phyloP scores from a whole-genome alignment of 2,113 vertebrate genomes.

The Artemisiospiza belli region DNA sequence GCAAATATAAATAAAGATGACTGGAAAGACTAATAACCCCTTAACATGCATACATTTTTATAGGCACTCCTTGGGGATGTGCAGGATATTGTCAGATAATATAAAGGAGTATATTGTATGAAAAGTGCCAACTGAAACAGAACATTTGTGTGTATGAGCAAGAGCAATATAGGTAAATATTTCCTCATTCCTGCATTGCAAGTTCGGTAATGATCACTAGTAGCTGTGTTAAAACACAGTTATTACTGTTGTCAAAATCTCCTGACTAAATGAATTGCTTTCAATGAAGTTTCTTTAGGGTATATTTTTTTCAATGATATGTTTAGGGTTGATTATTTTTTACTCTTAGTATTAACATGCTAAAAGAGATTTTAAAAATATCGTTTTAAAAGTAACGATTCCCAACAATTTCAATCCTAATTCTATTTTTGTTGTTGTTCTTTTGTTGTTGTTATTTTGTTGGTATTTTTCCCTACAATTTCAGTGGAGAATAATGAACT shows the following conservation, averaged over 20 bases:
- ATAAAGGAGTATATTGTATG: background rate
- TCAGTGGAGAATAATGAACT: background rate
- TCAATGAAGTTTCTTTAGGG: background rate
- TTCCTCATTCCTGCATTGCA: background rate
- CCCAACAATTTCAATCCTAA: background rate
- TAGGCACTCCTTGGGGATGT: background rate
- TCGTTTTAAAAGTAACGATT: accelerated
- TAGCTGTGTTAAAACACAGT: background rate
- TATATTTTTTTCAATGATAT: background rate
- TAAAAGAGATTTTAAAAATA: background rate
- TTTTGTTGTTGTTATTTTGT: background rate
- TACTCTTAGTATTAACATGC: background rate
- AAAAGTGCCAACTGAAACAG: background rate
- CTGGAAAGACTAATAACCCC: background rate
- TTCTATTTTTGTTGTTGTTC: background rate
- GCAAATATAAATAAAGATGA: background rate
- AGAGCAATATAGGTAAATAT: background rate
- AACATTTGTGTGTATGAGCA: background rate
- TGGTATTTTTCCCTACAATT: background rate
- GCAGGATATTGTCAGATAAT: background rate
- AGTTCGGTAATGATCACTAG: background rate
- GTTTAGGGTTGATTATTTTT: background rate
- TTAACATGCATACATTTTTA: background rate
- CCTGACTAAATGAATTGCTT: background rate
- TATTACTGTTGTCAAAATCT: background rate